These are phyloP conservation scores for Sanderia malayensis DNA, from an alignment of 30 jellyfish, hydroid and myxozoan genomes.

Conservation along the genomic window DNA sequence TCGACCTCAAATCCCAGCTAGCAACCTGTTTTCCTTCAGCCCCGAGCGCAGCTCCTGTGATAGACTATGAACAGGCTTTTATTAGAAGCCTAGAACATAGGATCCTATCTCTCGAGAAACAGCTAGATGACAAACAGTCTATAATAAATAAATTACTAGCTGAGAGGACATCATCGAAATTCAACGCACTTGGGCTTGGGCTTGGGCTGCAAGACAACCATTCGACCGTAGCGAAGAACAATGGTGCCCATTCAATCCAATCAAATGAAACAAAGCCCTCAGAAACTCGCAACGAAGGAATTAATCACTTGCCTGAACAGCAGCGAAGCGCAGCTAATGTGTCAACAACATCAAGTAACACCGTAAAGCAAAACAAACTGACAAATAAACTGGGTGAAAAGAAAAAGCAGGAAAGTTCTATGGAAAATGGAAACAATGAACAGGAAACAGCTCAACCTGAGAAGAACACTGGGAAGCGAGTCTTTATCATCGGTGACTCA, in stretches of 20 bases:
- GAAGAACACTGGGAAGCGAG: too few relatives aligned
- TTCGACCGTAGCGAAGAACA: constrained; percentile 28
- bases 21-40: constrained; percentile 29
- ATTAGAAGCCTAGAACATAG: not conserved
- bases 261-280: constrained; percentile 31
- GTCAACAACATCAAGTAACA: too few relatives aligned
- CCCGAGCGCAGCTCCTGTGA: not conserved
- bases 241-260: constrained; percentile 24
- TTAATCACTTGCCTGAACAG: constrained; percentile 50
- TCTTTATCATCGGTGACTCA: too few relatives aligned
- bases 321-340: too few relatives aligned
- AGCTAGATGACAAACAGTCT: constrained; percentile 7
- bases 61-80: constrained; percentile 4
- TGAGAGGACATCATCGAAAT: constrained; percentile 26
- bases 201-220: constrained; percentile 16
- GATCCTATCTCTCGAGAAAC: constrained; percentile 1
- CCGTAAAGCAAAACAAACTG: too few relatives aligned
- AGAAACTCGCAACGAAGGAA: constrained; percentile 39
- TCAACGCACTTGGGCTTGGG: constrained; percentile 14
- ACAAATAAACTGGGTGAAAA: too few relatives aligned
- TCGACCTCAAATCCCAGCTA: constrained; percentile 33
- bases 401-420: too few relatives aligned
- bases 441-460: too few relatives aligned
- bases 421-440: too few relatives aligned
- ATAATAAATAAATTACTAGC: not conserved